These are phyloP conservation scores for Geophilus truncorum DNA, from an alignment of 2,888 invertebrate species.

Conservation along the genomic window DNA sequence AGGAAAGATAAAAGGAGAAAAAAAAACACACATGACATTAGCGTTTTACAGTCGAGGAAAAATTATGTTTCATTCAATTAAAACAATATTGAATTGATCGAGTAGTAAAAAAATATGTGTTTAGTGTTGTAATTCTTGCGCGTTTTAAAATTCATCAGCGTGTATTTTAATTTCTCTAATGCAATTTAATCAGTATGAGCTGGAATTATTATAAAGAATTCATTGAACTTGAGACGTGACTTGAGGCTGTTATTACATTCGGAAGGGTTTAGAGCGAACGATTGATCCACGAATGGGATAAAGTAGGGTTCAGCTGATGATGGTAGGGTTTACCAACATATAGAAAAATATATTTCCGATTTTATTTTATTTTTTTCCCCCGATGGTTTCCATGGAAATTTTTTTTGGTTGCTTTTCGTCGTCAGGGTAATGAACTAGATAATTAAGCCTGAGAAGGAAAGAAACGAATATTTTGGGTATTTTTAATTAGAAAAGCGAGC, in stretches of 20 bases:
- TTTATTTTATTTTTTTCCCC: no score
- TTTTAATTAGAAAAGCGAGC: no score
- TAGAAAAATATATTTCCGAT: no score
- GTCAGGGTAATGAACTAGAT: no score
- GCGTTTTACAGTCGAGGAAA: neutral
- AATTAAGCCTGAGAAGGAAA: no score
- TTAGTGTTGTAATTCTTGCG: neutral
- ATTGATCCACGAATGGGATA: neutral
- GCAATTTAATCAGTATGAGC: neutral
- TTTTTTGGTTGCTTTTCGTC: no score
- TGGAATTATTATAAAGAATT: neutral
- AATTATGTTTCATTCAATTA: no score
- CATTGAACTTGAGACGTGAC: neutral
- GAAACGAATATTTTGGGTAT: no score
- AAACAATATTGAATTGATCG: neutral
- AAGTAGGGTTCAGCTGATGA: no score
- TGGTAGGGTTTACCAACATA: no score
- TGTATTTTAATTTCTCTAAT: neutral
- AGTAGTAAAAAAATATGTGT: neutral
- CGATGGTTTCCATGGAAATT: no score
- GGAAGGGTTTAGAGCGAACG: neutral
- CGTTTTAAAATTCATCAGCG: neutral
- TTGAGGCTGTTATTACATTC: neutral
- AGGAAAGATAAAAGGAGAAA: no score
- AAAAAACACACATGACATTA: neutral